Conservation (phyloP, 2,113 vertebrate species). For the Chaetorhynchus papuensis region DNA sequence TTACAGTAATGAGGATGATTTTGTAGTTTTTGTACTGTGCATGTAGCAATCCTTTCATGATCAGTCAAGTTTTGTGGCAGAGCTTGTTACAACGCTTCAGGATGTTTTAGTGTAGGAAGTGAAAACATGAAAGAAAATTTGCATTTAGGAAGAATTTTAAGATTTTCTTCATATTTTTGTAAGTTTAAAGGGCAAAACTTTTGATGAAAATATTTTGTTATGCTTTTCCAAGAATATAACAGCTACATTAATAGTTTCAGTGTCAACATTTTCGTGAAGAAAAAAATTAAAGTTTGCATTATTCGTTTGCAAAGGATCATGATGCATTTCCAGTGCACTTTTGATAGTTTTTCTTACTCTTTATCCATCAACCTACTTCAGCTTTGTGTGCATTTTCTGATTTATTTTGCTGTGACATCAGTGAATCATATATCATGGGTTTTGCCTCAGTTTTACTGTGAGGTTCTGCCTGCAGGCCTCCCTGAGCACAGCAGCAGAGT, state of each 20-base stretch:
- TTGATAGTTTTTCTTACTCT: neutral
- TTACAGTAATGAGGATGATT: neutral
- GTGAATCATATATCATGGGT: accelerated
- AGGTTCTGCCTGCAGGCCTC: neutral
- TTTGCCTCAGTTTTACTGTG: neutral
- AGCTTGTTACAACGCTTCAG: neutral
- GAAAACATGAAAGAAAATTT: neutral
- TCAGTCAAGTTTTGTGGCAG: neutral
- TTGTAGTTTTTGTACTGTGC: neutral
- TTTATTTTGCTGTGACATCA: neutral
- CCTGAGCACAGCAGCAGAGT: neutral
- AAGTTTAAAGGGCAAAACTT: neutral
- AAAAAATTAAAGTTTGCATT: neutral
- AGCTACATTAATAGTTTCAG: neutral
- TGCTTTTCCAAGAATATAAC: neutral
- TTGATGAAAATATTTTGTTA: neutral
- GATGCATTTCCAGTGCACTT: neutral
- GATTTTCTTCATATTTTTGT: neutral
- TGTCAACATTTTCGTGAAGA: neutral
- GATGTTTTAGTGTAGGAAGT: neutral
- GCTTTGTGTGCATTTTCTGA: neutral
- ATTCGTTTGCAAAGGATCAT: neutral
- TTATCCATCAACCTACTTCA: neutral
- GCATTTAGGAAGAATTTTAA: neutral
- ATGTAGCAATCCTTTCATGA: neutral